Base-by-base conservation (phyloP, 1,140 invertebrate species). In the Caenorhabditis brenneri region DNA sequence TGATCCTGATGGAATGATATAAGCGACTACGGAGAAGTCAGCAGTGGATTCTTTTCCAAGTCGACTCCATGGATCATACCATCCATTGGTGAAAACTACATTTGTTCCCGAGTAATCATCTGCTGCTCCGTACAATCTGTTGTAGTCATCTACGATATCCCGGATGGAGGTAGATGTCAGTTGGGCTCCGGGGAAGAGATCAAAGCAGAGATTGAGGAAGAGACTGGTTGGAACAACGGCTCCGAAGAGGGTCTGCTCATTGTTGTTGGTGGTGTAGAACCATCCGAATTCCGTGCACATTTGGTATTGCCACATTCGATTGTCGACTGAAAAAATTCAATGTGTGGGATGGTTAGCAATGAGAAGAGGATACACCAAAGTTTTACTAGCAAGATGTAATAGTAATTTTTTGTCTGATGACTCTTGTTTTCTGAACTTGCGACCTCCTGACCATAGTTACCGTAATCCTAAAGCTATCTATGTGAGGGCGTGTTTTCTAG, bases 221-320 rank as follows among this genome's bases (percentile, higher is more conserved):
- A 93, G 92, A 97, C 39, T 84, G 12, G 33, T 19, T 5, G 49
- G 27, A n/a, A 49, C 49, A 46, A 81, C 80, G 10, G 58, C 46
- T 0, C 95, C 94, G 90, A 97, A 97, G 15, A 95, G 92, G 88
- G 94, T 93, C 0, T 93, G 91, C 29, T 93, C 92, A 27, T 93
- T 92, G 2, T 93, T 60, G 53, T 94, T 93, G 0, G 95, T 96
- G 0, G 95, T 95, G 92, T 97, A 96, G 91, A 94, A 97, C 89
- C 95, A 97, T 24, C 95, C 96, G 91, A 97, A 97, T 91, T 97
- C 96, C n/a, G 95, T 95, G 90, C 96, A 97, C 0, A 95, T 97
- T 91, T 97, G 96, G 90, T 96, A 97, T 19, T 93, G 94, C 96
- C 96, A 97, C 89, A 96, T 95, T 12, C 91, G 87, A 51, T 89